Conservation (phyloP, 1,140 invertebrate genomes). For the Philopotamus ludificatus region DNA sequence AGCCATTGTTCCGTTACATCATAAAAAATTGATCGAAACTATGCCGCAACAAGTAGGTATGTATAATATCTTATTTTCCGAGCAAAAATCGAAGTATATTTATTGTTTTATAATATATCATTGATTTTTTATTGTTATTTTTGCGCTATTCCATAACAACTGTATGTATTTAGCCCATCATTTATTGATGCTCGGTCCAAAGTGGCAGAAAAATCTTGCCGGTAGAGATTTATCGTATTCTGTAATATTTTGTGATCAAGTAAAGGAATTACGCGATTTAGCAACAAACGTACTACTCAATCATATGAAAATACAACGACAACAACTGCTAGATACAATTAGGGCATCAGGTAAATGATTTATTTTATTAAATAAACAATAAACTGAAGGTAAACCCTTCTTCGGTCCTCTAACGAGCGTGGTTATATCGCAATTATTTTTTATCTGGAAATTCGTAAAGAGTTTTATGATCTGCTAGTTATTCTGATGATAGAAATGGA, state of each 20-base stretch:
- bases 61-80: constrained; percentile 40
- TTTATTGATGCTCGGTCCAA: constrained; percentile 64
- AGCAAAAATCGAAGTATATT: background rate
- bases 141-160: constrained; percentile 85
- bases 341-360: constrained; percentile 62
- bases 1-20: constrained; percentile 72
- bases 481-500: too few species aligned
- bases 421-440: too few species aligned
- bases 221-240: constrained; percentile 47
- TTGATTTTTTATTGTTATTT: constrained; percentile 32
- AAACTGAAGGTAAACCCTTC: too few species aligned
- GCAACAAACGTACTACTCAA: constrained; percentile 68
- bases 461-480: too few species aligned
- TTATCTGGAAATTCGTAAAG: too few species aligned
- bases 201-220: constrained; percentile 54
- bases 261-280: constrained; percentile 63
- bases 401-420: too few species aligned
- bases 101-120: constrained; percentile 17
- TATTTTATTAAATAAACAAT: too few species aligned
- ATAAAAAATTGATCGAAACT: constrained; percentile 73
- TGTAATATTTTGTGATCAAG: constrained; percentile 50
- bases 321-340: constrained; percentile 71
- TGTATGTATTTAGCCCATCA: constrained; percentile 85
- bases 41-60: constrained; percentile 83
- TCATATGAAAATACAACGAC: constrained; percentile 71